Base-by-base conservation (phyloP, 53 echinoderm and acorn worm species). In the Astropecten irregularis region DNA sequence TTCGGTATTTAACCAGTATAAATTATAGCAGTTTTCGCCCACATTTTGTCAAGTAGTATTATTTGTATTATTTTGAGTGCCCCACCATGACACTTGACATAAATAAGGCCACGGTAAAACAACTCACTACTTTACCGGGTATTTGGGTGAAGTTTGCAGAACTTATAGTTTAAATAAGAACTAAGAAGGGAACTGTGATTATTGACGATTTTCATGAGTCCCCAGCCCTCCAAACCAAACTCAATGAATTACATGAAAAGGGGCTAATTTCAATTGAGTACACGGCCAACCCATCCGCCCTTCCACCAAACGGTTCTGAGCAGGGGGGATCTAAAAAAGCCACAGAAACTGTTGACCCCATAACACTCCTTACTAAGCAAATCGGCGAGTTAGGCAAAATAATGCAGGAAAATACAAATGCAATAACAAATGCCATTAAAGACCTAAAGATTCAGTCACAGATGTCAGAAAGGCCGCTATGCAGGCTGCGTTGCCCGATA, bases 221-320 rank as follows among this genome's bases (percentile, higher is more conserved):
- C 69, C 49, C 69, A 28, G 8, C 44, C 69, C 69, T 69, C 46
- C 69, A 69, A 69, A 69, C 47, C 27, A 69, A 69, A 69, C 69
- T 69, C 9, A 69, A 69, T 26, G 44, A 46, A 48, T 69, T 69
- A 69, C 44, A 69, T 47, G 69, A 69, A 15, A 69, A 69, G 29
- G 48, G 69, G 2, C 48, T 69, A 9, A 46, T 69, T 69, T 69
- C 69, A 48, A 28, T 69, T 22, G 13, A 26, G 47, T 29, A 59
- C 27, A 66, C 39, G 18, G 40, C 39, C 9, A 2, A 23, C 28
- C 2, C 49, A 28, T 16, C 69, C 3, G 69, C 26, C 11, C 19
- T 26, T 14, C 46, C 44, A 20, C 29, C 16, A 9, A 69, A 44
- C 22, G 25, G 28, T 69, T 69, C 69, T 46, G 47, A 69, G 14